phyloP scores from a whole-genome alignment of 2,797 vertebrate species.

The Halcyon badia region DNA sequence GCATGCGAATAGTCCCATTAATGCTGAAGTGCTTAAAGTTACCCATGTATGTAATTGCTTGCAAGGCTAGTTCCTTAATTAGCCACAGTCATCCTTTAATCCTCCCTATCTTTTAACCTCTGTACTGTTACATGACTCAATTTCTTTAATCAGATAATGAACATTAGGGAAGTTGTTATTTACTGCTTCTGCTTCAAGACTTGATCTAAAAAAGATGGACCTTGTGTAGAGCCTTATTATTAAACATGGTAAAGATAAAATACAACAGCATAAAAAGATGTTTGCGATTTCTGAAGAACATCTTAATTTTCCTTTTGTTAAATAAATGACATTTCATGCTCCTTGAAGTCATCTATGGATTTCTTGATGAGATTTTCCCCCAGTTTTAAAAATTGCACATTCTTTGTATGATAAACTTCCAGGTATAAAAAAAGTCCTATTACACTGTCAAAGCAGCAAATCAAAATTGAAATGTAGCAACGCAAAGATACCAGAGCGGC shows the following conservation, averaged over 20 bases:
- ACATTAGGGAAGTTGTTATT: constrained; percentile 37
- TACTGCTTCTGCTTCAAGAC: neutral
- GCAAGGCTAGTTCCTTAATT: constrained; percentile 56
- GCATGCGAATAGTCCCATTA: constrained; percentile 19
- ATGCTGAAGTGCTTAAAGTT: constrained; percentile 49
- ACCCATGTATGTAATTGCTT: constrained; percentile 63
- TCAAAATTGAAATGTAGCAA: neutral
- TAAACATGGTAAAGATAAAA: neutral
- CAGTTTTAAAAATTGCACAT: neutral
- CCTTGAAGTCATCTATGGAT: neutral
- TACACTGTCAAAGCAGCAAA: neutral
- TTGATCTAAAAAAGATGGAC: neutral
- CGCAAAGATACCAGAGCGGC: neutral
- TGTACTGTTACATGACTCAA: constrained; percentile 37
- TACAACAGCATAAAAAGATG: neutral
- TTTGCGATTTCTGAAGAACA: neutral
- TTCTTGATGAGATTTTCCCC: neutral
- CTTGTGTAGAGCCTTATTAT: neutral
- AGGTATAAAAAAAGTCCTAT: neutral
- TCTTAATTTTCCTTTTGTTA: neutral
- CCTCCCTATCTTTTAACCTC: constrained; percentile 59
- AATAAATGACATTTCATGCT: neutral
- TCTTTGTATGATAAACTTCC: neutral
- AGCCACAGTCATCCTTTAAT: constrained; percentile 64
- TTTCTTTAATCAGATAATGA: constrained; percentile 62